Percentiles rank a stretch among this genome's conserved stretches.
Evolutionary conservation across 2,797 vertebrate genomes (phyloP).

Genomic region (Gambusia yucatana): DNA sequence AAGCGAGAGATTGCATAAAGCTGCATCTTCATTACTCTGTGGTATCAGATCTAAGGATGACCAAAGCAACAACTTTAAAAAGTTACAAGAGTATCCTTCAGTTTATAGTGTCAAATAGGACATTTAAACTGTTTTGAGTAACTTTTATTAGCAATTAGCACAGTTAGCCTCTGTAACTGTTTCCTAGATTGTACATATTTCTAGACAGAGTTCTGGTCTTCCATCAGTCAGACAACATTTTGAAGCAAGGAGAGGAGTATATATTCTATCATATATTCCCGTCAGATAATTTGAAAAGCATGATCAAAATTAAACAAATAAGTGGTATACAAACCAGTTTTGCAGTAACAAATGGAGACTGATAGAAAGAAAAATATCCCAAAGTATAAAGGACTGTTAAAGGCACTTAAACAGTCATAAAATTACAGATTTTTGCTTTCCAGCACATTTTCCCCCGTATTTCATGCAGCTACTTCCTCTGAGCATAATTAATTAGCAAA

Average conservation of each 20-base stretch:
- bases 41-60: not conserved
- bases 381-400: slow-evolving; percentile 15
- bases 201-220: too few relatives aligned
- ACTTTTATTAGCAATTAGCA: too few relatives aligned
- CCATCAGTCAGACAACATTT: not conserved
- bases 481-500: slow-evolving; percentile 77
- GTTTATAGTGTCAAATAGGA: not conserved
- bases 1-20: not conserved
- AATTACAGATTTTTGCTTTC: slow-evolving; percentile 33
- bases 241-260: not conserved
- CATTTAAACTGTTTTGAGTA: too few relatives aligned
- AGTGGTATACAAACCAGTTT: not conserved
- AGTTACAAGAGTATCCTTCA: not conserved
- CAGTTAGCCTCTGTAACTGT: too few relatives aligned
- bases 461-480: slow-evolving; percentile 44
- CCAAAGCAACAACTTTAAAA: not conserved
- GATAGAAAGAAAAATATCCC: not conserved
- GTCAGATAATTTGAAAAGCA: not conserved
- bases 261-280: not conserved
- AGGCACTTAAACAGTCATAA: slow-evolving; percentile 7
- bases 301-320: not conserved
- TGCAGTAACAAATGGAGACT: not conserved
- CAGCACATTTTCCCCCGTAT: slow-evolving; percentile 40
- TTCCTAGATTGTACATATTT: too few relatives aligned
- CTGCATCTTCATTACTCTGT: not conserved